These are phyloP conservation scores for Syngnathus scovelli DNA, from an alignment of 2,113 vertebrate species.

Conservation along the genomic window DNA sequence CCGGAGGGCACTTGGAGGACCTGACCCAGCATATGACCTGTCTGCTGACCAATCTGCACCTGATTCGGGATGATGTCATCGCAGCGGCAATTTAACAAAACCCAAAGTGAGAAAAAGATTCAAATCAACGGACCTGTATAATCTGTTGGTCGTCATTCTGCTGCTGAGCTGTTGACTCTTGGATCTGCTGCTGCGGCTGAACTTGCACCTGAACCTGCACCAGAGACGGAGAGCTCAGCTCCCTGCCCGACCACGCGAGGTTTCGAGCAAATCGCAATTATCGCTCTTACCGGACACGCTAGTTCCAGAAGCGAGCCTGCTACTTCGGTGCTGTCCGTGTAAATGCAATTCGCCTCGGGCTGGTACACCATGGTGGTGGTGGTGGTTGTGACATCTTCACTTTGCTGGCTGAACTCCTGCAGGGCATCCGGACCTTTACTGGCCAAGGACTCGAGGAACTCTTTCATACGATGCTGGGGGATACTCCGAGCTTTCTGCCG, in stretches of 20 bases:
- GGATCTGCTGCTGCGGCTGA: constrained; percentile 69
- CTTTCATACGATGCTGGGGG: constrained; percentile 99
- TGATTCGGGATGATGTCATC: constrained; percentile 21
- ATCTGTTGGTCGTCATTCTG: constrained; percentile 90
- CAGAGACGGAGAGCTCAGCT: constrained; percentile 10
- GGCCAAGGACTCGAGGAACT: constrained; percentile 95
- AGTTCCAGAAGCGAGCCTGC: constrained; percentile 96
- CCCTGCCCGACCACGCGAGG: no score
- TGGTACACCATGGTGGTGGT: constrained; percentile 94
- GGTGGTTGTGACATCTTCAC: constrained; percentile 62
- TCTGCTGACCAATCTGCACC: constrained; percentile 88
- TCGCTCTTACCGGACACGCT: constrained; percentile 85
- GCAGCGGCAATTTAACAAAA: not conserved
- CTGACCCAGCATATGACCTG: constrained; percentile 80
- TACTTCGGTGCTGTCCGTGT: constrained; percentile 98
- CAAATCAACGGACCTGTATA: constrained; percentile 73
- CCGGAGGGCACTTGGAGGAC: constrained; percentile 81
- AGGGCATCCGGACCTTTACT: constrained; percentile 93
- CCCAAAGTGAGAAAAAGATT: not conserved
- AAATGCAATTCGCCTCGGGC: constrained; percentile 93
- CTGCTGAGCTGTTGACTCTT: constrained; percentile 63
- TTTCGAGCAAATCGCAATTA: not conserved
- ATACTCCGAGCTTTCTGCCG: constrained; percentile 93
- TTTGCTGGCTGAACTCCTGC: constrained; percentile 92
- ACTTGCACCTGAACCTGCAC: constrained; percentile 63